Evolutionary conservation across 1,140 invertebrate species (phyloP), one percentile per base, ranked within the genome.

Genomic region (Sycobia sp.): DNA sequence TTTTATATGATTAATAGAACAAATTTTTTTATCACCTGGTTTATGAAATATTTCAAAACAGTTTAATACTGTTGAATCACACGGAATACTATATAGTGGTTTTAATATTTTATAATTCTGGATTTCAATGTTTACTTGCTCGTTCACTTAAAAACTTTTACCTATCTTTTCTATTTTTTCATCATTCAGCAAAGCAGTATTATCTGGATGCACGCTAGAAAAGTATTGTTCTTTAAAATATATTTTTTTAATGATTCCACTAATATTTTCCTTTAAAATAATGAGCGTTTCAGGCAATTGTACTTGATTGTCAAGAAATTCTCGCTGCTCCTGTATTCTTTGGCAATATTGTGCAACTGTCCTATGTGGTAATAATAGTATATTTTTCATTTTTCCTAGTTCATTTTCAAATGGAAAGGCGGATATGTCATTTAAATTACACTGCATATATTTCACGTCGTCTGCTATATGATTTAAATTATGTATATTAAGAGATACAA

Each of bases 401-500:
- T 20, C 18, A 49, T 32, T 49, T 49, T 49, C 46, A 39, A 9
- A 39, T 39, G 36, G 36, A 14, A 39, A 39, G 4, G 36, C 36
- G 14, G 4, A 4, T 4, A 39, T 9, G 14, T 5, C 4, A 39
- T n/a, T 39, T 11, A 39, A 11, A n/a, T n/a, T n/a, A 10, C 36
- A 8, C 14, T 39, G 8, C 4, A 39, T 39, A n/a, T 39, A 9
- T 11, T 39, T 14, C 3, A 49, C n/a, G n/a, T 49, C 46, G n/a
- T 49, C 46, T 4, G 46, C 25, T 27, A 49, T 5, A 32, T 49
- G 25, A 29, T n/a, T 29, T n/a, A 49, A 29, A 32, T 49, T 49
- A 20, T 49, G 46, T 1, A 49, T n/a, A 14, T 49, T 49, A 7
- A 49, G 10, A 2, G 46, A 14, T 3, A 49, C 46, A 29, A 49